A percentile compares a stretch with the other conserved stretches of the same genome.
These are phyloP conservation scores for Urocyon cinereoargenteus DNA, from an alignment of 2,797 vertebrate genomes.

Conservation along the genomic window DNA sequence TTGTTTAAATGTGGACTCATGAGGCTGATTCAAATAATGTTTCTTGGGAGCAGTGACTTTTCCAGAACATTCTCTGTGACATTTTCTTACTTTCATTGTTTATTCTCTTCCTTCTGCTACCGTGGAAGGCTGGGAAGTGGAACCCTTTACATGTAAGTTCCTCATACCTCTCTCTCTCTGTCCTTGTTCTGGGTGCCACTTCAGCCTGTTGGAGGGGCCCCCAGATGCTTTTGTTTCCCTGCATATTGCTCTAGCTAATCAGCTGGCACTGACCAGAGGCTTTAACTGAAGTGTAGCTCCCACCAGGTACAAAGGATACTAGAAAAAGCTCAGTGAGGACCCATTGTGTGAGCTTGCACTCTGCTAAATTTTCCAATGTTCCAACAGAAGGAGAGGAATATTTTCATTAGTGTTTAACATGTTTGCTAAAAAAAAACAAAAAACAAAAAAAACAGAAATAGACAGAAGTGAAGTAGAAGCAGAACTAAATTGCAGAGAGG, in stretches of 20 bases:
- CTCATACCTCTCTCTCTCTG: not conserved
- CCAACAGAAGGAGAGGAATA: not conserved
- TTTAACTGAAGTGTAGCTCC: not conserved
- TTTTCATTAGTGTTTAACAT: not conserved
- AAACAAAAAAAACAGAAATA: not conserved
- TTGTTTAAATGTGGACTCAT: constrained; percentile 35
- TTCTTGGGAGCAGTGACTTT: constrained; percentile 70
- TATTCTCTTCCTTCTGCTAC: constrained; percentile 89
- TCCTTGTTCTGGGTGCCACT: not conserved
- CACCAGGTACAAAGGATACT: not conserved
- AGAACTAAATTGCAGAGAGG: not conserved
- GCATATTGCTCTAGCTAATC: not conserved
- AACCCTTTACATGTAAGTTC: constrained; percentile 98
- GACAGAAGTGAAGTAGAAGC: not conserved
- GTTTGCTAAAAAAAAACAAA: not conserved
- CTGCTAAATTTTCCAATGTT: not conserved
- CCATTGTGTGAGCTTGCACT: not conserved
- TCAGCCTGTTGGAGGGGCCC: not conserved
- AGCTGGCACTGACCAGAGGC: not conserved
- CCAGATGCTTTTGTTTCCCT: not conserved
- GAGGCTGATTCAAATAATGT: constrained; percentile 20
- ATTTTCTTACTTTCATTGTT: constrained; percentile 88
- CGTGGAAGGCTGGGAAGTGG: constrained; percentile 96
- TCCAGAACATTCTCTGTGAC: constrained; percentile 69
- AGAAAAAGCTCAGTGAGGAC: not conserved